Evolutionary conservation across 2,797 vertebrate species (phyloP), one percentile per base, ranked within the genome.

Genomic region (Macroramphosus scolopax): DNA sequence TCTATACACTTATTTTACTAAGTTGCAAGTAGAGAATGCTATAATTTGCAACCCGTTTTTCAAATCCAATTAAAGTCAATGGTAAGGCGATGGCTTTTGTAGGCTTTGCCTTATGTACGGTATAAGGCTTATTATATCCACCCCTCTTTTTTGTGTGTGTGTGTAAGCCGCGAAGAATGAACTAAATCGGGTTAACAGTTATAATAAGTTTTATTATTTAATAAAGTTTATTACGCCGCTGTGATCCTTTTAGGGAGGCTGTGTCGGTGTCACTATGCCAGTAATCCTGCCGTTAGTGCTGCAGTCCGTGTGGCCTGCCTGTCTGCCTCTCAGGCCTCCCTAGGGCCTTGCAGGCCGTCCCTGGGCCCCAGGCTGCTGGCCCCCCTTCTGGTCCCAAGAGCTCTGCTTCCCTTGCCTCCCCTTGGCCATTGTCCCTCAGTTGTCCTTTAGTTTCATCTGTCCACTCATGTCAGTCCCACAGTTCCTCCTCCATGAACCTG

Each of bases 181-280:
- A 96, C 92, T 96, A 98, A 98, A 98, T 98, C 96, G 94, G 94
- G 96, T 98, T 98, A 98, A 95, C 95, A 94, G 92, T 98, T 97
- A 94, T 98, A 98, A 97, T 98, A 98, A 98, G 94, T 98, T 95
- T 96, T 96, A 96, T 98, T 98, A 98, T 98, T 98, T 96, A 98
- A 98, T 98, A 97, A 98, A 98, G 92, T 98, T 98, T 95, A 98
- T 98, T 97, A 94, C 93, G 92, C 92, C 85, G 90, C 86, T 88
- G 86, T 96, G 95, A 98, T 97, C 96, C 94, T 93, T 95, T 98
- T 97, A 97, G 94, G 94, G 94, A 95, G 92, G 92, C 94, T 93
- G 92, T 90, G 92, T 90, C 91, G 91, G 90, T 96, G 94, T 93
- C 92, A 94, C 91, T 85, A 65, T 82, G 90, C 92, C 91, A 93